Base-by-base conservation (phyloP, 2,888 invertebrate species). In the Griposia aprilina region DNA sequence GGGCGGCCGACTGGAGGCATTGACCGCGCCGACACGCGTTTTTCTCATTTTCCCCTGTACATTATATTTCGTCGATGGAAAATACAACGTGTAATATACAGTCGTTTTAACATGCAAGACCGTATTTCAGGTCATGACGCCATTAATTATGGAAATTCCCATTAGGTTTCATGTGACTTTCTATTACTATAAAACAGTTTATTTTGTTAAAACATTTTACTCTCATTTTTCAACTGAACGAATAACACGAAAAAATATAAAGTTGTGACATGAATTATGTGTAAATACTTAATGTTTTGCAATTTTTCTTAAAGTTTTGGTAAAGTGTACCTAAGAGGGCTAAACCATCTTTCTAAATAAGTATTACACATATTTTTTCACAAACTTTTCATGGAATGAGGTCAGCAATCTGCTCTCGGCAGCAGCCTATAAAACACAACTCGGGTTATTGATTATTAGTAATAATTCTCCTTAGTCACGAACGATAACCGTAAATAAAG, bases 51-150 rank as follows among this genome's bases (percentile, higher is more conserved):
- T 87, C 87, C 89, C 88, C 83, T 48, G 60, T 78, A 88, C 82
- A 81, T 75, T 84, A 87, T 85, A 90, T 89, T 89, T 87, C 76
- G 85, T 87, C 89, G 83, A 87, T 86, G 87, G 76, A 89, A 92
- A 92, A 93, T 91, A 91, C 91, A 88, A 90, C 84, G 90, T 89
- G 88, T 90, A 89, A 90, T 91, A 93, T 81, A 91, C 90, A 85
- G 87, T 87, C 85, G 89, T 88, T 91, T 87, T 60, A 85, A 92
- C 94, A 94, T 94, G 94, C 93, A 90, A 94, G 88, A 91, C 90
- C 90, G 92, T 92, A 91, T 93, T 93, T 91, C 85, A 90, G 90
- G 90, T 90, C 89, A 88, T 85, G 86, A 88, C 88, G 89, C 86
- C 74, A 78, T 86, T 89, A 84, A 48, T 85, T 76, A 62, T 77